These are phyloP conservation scores for Metacarcinus magister DNA, from an alignment of 2,888 invertebrate species.

Conservation along the genomic window DNA sequence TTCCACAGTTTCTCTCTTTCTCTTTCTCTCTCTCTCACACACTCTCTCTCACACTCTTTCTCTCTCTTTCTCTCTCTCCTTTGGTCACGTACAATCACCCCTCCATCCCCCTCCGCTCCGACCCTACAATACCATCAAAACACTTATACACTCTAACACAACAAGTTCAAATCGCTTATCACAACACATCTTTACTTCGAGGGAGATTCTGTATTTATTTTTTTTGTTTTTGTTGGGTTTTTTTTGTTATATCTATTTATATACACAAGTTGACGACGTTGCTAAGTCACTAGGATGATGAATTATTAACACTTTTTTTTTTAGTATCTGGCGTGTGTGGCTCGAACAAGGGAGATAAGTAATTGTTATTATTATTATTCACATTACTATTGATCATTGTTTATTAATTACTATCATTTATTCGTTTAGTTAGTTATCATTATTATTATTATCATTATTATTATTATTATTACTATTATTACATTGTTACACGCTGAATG, in stretches of 20 bases:
- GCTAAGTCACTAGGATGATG: background rate
- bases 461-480: conserved; percentile 26
- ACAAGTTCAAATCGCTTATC: background rate
- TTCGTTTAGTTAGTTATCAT: background rate
- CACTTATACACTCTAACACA: conserved; percentile 5
- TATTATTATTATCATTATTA: background rate
- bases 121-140: background rate
- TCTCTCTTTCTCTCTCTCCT: background rate
- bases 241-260: background rate
- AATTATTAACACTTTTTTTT: background rate
- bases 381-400: background rate
- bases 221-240: too few relatives aligned
- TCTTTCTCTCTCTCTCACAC: background rate
- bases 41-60: background rate
- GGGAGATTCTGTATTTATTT: background rate
- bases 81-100: background rate
- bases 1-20: background rate
- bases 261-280: background rate
- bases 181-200: background rate
- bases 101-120: background rate
- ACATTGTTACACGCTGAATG: conserved; percentile 38
- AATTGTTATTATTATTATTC: background rate
- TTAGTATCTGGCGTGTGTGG: background rate
- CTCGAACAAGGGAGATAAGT: background rate
- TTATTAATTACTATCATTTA: too few relatives aligned